Evolutionary conservation across 2,888 invertebrate genomes (phyloP), one percentile per base, ranked within the genome.

Genomic region (Poecilobothrus nobilitatus): DNA sequence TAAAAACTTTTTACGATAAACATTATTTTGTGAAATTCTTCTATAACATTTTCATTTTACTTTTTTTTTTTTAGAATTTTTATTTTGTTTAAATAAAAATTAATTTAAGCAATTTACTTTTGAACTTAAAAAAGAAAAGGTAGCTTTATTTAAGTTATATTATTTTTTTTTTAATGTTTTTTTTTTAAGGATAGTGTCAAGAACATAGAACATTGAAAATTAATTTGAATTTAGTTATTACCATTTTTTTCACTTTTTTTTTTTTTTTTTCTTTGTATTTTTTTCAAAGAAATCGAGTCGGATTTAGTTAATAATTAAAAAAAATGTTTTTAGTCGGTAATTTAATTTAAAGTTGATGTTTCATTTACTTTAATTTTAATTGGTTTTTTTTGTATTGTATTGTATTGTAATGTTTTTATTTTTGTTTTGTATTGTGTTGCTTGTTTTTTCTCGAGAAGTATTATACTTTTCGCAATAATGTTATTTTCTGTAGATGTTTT

Each of bases 141-240:
- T 41, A 12, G 9, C 41, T 41, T 41, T 41, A 41, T 41, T 41
- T 27, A 27, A 27, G 27, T 27, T 27, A 4, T 27, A 27, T 27
- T 27, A 27, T 27, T 4, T 27, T 27, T 27, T 27, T 27, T 27
- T 27, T 27, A 27, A 27, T 27, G 2, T 27, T 27, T 37, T 10
- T 37, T 53, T 18, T 53, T 53, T 9, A 53, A 53, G 18, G 6
- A 12, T 53, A 18, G 53, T 53, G 5, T 53, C 6, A 53, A 53
- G 53, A 53, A 53, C 53, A 53, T 53, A 53, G 53, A 53, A 53
- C 53, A 53, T 53, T 53, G 53, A 53, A 53, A 41, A 53, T 53
- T 53, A 53, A 53, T 53, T 53, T 41, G 41, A 41, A 41, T 41
- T n/a, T n/a, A n/a, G n/a, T n/a, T 41, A 41, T 41, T 41, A 41